Percentiles rank a stretch among this genome's conserved stretches.
These are phyloP conservation scores for Melanotaenia trifasciata DNA, from an alignment of 2,797 vertebrate species.

Conservation along the genomic window DNA sequence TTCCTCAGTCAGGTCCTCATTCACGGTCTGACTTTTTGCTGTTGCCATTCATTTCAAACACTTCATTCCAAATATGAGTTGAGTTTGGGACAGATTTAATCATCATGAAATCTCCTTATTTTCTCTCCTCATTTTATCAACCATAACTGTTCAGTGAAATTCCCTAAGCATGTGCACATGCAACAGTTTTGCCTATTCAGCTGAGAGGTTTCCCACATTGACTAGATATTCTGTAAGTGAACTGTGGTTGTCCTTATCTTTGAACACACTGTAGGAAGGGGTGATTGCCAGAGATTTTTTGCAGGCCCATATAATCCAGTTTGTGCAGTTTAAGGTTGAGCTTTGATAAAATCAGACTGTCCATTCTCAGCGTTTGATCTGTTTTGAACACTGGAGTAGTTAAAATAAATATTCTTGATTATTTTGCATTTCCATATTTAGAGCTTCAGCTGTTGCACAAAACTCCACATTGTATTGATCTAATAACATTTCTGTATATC, in stretches of 20 bases:
- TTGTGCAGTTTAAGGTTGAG: slow-evolving; percentile 52
- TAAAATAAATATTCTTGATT: slow-evolving; percentile 33
- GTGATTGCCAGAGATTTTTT: slow-evolving; percentile 60
- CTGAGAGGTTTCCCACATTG: slow-evolving; percentile 11
- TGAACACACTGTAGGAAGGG: slow-evolving; percentile 43
- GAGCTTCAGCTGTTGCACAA: slow-evolving; percentile 37
- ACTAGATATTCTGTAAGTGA: slow-evolving; percentile 47
- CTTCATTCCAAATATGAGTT: slow-evolving; percentile 6
- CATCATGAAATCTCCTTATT: not conserved
- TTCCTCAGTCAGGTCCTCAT: slow-evolving; percentile 69
- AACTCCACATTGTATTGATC: slow-evolving; percentile 38
- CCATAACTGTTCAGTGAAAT: not conserved
- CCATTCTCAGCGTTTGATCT: slow-evolving; percentile 45
- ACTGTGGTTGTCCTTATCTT: slow-evolving; percentile 36
- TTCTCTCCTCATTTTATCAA: slow-evolving; percentile 6
- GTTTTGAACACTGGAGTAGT: slow-evolving; percentile 44
- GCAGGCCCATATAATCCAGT: slow-evolving; percentile 57
- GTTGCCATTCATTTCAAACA: slow-evolving; percentile 61
- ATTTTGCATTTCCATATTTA: slow-evolving; percentile 36
- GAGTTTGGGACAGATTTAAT: slow-evolving; percentile 22
- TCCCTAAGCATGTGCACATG: not conserved
- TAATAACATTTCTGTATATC: slow-evolving; percentile 57
- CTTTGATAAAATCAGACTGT: slow-evolving; percentile 54
- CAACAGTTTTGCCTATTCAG: slow-evolving; percentile 19
- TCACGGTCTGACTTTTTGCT: slow-evolving; percentile 50